Evolutionary conservation across 2,888 invertebrate species (phyloP).

Genomic region (Heliconius ethilla): DNA sequence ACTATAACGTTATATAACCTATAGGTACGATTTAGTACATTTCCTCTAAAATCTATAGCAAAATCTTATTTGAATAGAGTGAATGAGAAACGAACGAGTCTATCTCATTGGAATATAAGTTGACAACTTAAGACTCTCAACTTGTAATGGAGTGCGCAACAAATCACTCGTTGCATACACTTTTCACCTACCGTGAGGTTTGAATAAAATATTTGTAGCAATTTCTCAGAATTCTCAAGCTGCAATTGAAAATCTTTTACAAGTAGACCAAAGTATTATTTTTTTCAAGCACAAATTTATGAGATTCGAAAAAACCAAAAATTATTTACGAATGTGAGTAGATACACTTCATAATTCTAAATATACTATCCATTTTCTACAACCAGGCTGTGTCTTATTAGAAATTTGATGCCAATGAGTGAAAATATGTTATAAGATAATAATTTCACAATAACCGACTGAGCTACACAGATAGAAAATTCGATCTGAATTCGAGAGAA

Average conservation of each 20-base stretch:
- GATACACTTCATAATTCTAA: too few relatives aligned
- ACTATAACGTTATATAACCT: constrained; percentile 22
- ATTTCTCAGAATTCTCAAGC: constrained; percentile 15
- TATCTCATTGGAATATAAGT: constrained; percentile 48
- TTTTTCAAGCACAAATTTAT: not conserved
- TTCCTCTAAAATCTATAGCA: constrained; percentile 42
- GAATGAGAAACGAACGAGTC: constrained; percentile 45
- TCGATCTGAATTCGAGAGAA: too few relatives aligned
- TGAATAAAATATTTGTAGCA: constrained; percentile 31
- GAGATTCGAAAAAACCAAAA: not conserved
- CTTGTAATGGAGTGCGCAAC: constrained; percentile 43
- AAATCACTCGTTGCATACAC: constrained; percentile 45
- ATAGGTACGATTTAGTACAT: constrained; percentile 24
- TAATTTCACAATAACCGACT: too few relatives aligned
- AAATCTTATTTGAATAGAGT: constrained; percentile 47
- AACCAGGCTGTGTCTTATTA: not conserved
- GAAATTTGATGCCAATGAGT: not conserved
- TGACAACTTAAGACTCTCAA: constrained; percentile 47
- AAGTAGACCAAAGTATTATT: not conserved
- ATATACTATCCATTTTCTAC: not conserved
- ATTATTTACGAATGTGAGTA: not conserved
- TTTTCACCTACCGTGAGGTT: constrained; percentile 37
- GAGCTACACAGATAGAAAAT: too few relatives aligned
- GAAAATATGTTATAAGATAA: not conserved
- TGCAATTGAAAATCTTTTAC: constrained; percentile 12